Evolutionary conservation across 2,113 vertebrate species (phyloP).

Genomic region (Merops nubicus): DNA sequence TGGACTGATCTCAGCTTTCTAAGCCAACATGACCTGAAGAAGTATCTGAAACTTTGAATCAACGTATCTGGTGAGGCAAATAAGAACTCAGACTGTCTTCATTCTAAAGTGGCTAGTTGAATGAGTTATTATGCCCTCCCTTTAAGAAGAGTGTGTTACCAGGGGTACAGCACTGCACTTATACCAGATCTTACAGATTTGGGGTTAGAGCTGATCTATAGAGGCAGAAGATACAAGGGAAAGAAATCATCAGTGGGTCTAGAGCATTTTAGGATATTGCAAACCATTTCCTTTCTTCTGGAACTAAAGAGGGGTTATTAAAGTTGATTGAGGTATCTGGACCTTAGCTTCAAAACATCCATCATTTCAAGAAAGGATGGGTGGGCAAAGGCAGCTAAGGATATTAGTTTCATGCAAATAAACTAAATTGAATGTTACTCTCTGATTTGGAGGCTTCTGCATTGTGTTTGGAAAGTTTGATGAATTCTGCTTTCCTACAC

Average conservation of each 20-base stretch:
- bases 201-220: not conserved
- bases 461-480: not conserved
- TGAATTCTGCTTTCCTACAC: not conserved
- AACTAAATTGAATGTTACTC: not conserved
- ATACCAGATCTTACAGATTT: not conserved
- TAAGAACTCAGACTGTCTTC: not conserved
- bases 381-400: not conserved
- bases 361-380: not conserved
- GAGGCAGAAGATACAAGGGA: not conserved
- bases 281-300: slow-evolving; percentile 23
- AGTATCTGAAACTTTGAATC: not conserved
- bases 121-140: not conserved
- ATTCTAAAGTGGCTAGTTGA: not conserved
- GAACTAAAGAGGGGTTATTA: not conserved
- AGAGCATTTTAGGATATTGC: not conserved
- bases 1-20: not conserved
- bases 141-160: not conserved
- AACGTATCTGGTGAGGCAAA: not conserved
- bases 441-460: not conserved
- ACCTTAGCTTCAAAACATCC: not conserved
- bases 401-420: not conserved
- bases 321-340: not conserved
- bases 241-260: not conserved
- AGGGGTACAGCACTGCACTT: not conserved
- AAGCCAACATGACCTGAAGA: not conserved